Evolutionary conservation across 92 coral and sea anemone genomes (phyloP), one percentile per base, ranked within the genome.

Genomic region (Phenganax subtilis): DNA sequence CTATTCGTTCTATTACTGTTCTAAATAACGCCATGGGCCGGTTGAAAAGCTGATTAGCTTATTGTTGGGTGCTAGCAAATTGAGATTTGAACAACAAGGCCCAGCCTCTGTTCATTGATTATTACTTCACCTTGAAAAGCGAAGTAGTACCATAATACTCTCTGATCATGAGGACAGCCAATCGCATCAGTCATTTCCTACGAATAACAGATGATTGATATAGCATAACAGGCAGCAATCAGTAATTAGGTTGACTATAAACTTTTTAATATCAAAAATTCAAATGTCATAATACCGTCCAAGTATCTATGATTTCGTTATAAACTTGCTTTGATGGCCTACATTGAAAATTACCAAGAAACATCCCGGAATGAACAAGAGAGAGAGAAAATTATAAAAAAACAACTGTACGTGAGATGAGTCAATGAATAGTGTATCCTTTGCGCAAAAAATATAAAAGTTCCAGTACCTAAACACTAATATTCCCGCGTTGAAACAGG

Each of bases 161-260:
- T 57, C 65, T 76, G 81, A 30, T 76, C 81, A 12, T 76, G 81
- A 28, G 81, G 81, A 12, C 81, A 76, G 44, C 81, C 81, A 51
- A 76, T 57, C 28, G 70, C 54, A 59, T 76, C 70, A 6, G 81
- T 76, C 81, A 76, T 76, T 76, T 76, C 71, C 81, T 76, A 15
- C 9, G 66, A 31, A 75, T 25, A n/a, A n/a, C 55, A 15, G 47
- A 55, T 55, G 12, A 75, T 56, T 64, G 30, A 6, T 17, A 64
- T 5, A 64, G 3, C 3, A 68, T 15, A 68, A 68, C 47, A 37
- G 47, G 47, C 47, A 37, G 3, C 47, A 37, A 1, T 37, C 47
- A 37, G 47, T 37, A 37, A 1, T 37, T 37, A 37, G 5, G 47
- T 37, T 2, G 47, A 37, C 47, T 37, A 37, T 37, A 37, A 37